Conservation (phyloP, 2,113 vertebrate genomes). For the Micronycteris hirsuta region DNA sequence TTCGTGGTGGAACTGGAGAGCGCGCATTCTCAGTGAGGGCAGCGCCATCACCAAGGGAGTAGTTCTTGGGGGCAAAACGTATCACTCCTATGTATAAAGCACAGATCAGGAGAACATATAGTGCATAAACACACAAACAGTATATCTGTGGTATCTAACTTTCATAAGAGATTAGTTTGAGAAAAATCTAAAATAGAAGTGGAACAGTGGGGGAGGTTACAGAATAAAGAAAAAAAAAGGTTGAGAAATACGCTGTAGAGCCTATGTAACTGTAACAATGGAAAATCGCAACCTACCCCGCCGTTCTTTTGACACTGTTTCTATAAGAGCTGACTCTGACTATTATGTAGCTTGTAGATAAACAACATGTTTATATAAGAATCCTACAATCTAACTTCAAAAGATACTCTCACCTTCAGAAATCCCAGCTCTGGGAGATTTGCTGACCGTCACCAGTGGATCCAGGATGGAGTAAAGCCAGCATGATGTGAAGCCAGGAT, state of each 20-base stretch:
- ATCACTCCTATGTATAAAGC: not conserved
- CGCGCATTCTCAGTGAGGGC: not conserved
- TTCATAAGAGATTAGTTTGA: not conserved
- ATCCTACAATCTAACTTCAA: no score
- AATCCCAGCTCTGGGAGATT: no score
- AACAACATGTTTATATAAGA: no score
- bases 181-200: not conserved
- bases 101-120: not conserved
- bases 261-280: not conserved
- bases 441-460: no score
- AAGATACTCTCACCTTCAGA: no score
- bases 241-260: not conserved
- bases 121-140: not conserved
- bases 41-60: not conserved
- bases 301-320: no score
- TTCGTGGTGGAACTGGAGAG: not conserved
- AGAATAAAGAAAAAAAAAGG: not conserved
- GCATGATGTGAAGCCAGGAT: no score
- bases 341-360: no score
- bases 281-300: no score
- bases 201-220: not conserved
- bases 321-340: no score
- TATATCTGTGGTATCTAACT: not conserved
- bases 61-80: not conserved
- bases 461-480: no score